These are phyloP conservation scores for Nasonia longicornis DNA, from an alignment of 1,140 invertebrate genomes.

Conservation along the genomic window DNA sequence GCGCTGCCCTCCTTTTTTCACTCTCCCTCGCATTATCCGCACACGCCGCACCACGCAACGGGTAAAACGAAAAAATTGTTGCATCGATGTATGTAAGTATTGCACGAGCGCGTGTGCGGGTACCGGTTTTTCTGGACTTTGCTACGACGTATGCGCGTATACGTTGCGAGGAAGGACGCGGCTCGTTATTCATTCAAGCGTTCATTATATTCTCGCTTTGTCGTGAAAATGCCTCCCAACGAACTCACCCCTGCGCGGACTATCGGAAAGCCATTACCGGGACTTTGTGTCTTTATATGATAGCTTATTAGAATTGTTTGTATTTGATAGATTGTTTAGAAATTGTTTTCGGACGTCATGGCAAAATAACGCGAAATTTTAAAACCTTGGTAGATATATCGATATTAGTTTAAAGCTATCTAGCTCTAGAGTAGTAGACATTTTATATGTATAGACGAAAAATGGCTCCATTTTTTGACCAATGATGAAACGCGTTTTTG, in stretches of 20 bases:
- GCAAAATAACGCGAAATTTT: too few relatives aligned
- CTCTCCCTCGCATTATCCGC: not conserved
- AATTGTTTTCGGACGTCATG: too few relatives aligned
- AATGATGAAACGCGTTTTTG: too few relatives aligned
- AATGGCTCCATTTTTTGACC: too few relatives aligned
- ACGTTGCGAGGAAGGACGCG: slow-evolving; percentile 23
- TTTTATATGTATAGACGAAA: too few relatives aligned
- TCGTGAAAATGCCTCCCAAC: slow-evolving; percentile 19
- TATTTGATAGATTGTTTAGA: not conserved
- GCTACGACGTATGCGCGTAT: not conserved
- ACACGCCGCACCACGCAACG: not conserved
- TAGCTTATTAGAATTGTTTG: not conserved
- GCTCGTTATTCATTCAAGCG: slow-evolving; percentile 49
- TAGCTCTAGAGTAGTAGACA: too few relatives aligned
- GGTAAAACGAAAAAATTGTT: slow-evolving; percentile 49
- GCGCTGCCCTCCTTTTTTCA: slow-evolving; percentile 49
- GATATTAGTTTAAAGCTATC: too few relatives aligned
- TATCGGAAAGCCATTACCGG: slow-evolving; percentile 37
- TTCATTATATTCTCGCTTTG: slow-evolving; percentile 44
- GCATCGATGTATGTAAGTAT: not conserved
- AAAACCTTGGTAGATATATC: too few relatives aligned
- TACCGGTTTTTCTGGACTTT: slow-evolving; percentile 39
- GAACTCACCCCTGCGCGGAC: not conserved
- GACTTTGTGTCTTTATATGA: not conserved
- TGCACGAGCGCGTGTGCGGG: not conserved